phyloP scores from a whole-genome alignment of 2,888 invertebrate genomes.

The Baccha elongata region DNA sequence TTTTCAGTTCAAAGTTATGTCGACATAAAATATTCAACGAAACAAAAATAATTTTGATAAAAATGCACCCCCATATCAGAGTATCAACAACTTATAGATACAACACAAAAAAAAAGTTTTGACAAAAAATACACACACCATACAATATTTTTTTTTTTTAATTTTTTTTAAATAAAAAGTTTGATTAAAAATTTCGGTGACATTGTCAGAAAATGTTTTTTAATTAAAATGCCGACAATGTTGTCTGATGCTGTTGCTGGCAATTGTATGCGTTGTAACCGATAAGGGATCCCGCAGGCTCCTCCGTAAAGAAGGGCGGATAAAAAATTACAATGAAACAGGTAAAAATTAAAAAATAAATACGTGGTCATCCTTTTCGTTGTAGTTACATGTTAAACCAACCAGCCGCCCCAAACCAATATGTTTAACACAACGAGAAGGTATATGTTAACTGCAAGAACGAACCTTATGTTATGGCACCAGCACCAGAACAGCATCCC shows the following conservation, averaged over 20 bases:
- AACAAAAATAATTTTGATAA: slow-evolving; percentile 8
- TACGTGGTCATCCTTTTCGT: slow-evolving; percentile 59
- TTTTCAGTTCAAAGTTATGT: not conserved
- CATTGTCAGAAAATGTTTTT: slow-evolving; percentile 70
- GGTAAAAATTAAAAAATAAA: slow-evolving; percentile 66
- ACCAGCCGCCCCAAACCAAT: slow-evolving; percentile 8
- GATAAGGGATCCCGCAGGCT: slow-evolving; percentile 52
- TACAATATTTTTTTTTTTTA: not conserved
- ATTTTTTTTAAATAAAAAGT: slow-evolving; percentile 36
- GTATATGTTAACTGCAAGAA: slow-evolving; percentile 5
- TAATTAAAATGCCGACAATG: slow-evolving; percentile 73
- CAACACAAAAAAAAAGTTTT: not conserved
- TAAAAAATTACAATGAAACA: slow-evolving; percentile 54
- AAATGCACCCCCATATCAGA: slow-evolving; percentile 13
- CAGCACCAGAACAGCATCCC: slow-evolving; percentile 24
- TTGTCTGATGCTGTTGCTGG: slow-evolving; percentile 65
- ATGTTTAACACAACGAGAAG: slow-evolving; percentile 23
- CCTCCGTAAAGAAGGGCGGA: not conserved
- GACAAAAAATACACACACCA: not conserved
- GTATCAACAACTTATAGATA: not conserved
- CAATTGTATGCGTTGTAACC: slow-evolving; percentile 63
- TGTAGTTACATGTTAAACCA: slow-evolving; percentile 33
- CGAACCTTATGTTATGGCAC: slow-evolving; percentile 42
- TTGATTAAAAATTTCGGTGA: slow-evolving; percentile 72
- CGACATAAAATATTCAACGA: not conserved